A percentile compares a stretch with the other conserved stretches of the same genome.
phyloP scores from a whole-genome alignment of 2,888 invertebrate species.

The Agrenia bidenticulata region DNA sequence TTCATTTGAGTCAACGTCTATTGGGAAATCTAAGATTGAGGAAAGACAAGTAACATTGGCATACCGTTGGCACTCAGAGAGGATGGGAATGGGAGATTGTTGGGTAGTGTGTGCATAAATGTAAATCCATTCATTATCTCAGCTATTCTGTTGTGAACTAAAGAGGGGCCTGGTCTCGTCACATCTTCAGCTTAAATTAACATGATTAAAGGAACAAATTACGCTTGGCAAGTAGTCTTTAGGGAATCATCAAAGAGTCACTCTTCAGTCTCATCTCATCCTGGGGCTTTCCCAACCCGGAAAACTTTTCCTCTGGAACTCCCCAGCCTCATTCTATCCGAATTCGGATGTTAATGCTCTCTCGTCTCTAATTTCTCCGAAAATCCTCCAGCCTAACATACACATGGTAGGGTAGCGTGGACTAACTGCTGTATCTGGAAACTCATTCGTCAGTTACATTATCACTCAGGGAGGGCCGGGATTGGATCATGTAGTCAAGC shows the following conservation, averaged over 20 bases:
- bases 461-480: too few species aligned
- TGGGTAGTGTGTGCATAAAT: not conserved
- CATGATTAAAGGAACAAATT: conserved; percentile 54
- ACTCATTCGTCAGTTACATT: too few species aligned
- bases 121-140: not conserved
- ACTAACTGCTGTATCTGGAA: too few species aligned
- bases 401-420: too few species aligned
- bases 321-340: not conserved
- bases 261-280: conserved; percentile 33
- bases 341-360: too few species aligned
- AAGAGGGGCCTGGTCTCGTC: conserved; percentile 12
- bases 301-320: conserved; percentile 17
- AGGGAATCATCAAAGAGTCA: conserved; percentile 52
- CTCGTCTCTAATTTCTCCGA: too few species aligned
- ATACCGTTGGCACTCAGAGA: not conserved
- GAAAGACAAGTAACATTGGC: too few species aligned
- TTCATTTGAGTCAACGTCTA: not conserved
- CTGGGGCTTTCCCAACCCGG: not conserved
- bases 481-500: too few species aligned
- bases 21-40: conserved; percentile 3
- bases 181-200: conserved; percentile 48
- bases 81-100: not conserved
- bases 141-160: not conserved
- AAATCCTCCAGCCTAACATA: too few species aligned
- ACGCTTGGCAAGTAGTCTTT: conserved; percentile 47